A percentile compares a stretch with the other conserved stretches of the same genome.
Evolutionary conservation across 2,888 invertebrate species (phyloP).

Genomic region (Drosophila algonquin): DNA sequence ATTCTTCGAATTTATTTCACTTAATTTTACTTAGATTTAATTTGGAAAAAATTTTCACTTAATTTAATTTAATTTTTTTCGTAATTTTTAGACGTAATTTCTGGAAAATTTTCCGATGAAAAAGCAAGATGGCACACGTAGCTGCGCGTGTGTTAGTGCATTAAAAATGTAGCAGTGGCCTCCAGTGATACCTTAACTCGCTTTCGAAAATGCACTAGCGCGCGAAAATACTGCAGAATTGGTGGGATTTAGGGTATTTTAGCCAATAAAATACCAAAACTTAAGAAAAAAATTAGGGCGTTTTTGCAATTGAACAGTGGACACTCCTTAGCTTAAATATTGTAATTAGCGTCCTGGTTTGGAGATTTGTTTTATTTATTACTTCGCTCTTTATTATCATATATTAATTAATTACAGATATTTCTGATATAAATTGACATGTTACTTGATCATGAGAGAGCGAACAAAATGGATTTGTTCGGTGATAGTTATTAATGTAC

Average conservation of each 20-base stretch:
- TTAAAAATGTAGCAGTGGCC: background rate
- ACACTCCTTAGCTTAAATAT: background rate
- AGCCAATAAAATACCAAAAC: background rate
- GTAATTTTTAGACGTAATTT: conserved; percentile 63
- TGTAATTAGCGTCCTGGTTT: too few relatives aligned
- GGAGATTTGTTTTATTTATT: too few relatives aligned
- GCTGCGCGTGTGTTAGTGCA: conserved; percentile 25
- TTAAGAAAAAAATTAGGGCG: background rate
- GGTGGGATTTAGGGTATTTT: background rate
- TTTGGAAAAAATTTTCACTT: conserved; percentile 46
- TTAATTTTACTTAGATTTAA: conserved; percentile 24
- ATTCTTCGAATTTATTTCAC: conserved; percentile 20
- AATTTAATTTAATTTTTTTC: conserved; percentile 53
- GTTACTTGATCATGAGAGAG: too few relatives aligned
- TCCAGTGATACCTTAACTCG: conserved; percentile 11
- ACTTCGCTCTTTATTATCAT: too few relatives aligned
- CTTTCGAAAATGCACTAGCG: conserved; percentile 13
- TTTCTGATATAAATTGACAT: too few relatives aligned
- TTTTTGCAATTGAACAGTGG: background rate
- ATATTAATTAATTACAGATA: too few relatives aligned
- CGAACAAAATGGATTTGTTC: too few relatives aligned
- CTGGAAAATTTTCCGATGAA: conserved; percentile 70
- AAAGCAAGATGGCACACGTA: conserved; percentile 52
- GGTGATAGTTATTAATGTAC: too few relatives aligned
- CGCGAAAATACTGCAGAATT: background rate